Percentiles rank a stretch among this genome's conserved stretches.
Evolutionary conservation across 2,888 invertebrate species (phyloP).

Genomic region (Anodontia alba): DNA sequence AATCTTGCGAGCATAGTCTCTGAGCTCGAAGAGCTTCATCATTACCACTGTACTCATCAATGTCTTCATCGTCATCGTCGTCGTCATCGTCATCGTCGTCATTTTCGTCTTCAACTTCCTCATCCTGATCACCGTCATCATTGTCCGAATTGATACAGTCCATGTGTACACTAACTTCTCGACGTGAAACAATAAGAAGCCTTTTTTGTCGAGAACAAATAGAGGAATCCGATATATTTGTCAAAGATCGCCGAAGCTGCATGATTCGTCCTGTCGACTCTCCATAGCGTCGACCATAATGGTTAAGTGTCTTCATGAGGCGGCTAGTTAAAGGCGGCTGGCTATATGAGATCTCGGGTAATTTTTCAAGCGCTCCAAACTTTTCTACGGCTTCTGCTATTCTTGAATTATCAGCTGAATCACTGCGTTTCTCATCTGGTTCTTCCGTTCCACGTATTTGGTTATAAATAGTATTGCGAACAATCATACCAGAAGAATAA

Average conservation of each 20-base stretch:
- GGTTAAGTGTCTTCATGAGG: conserved; percentile 44
- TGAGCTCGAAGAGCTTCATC: conserved; percentile 24
- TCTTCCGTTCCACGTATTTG: conserved; percentile 36
- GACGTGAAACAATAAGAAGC: conserved; percentile 41
- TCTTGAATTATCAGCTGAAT: conserved; percentile 31
- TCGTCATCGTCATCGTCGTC: conserved; percentile 35
- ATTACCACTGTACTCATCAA: conserved; percentile 35
- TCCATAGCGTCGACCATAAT: conserved; percentile 42
- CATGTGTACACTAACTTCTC: conserved; percentile 23
- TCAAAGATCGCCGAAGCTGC: conserved; percentile 39
- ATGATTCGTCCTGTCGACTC: conserved; percentile 23
- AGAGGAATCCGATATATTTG: conserved; percentile 32
- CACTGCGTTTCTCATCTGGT: conserved; percentile 22
- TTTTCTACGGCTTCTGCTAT: conserved; percentile 54
- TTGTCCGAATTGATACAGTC: conserved; percentile 42
- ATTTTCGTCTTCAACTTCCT: conserved; percentile 34
- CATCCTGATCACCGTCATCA: conserved; percentile 29
- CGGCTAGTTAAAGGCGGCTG: conserved; percentile 13
- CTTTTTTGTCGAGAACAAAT: conserved; percentile 4
- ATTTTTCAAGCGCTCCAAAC: conserved; percentile 52
- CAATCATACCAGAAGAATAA: conserved; percentile 57
- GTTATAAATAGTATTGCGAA: conserved; percentile 54
- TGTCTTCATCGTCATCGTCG: not conserved
- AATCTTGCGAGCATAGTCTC: conserved; percentile 1
- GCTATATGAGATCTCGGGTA: conserved; percentile 47